Evolutionary conservation across 1,140 invertebrate genomes (phyloP).

Genomic region (Papilio glaucus): DNA sequence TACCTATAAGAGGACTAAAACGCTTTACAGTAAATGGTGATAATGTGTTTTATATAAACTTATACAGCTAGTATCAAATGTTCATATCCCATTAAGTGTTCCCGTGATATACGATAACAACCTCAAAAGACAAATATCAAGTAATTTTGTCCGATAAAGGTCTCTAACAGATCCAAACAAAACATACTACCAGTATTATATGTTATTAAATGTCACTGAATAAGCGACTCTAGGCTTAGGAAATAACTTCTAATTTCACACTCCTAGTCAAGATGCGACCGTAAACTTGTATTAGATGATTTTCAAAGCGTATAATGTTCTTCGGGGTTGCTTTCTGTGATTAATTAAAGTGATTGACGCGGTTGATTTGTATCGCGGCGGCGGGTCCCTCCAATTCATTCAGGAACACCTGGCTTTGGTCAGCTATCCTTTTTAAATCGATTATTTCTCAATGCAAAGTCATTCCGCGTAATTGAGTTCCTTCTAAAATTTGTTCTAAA

Average conservation of each 20-base stretch:
- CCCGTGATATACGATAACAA: constrained; percentile 8
- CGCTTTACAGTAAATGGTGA: not conserved
- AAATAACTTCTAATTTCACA: not conserved
- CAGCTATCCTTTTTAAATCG: constrained; percentile 32
- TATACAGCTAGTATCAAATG: constrained; percentile 27
- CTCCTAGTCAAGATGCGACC: not conserved
- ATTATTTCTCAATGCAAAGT: constrained; percentile 33
- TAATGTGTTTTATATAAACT: constrained; percentile 28
- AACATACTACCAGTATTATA: not conserved
- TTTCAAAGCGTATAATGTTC: constrained; percentile 35
- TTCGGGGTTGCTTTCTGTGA: constrained; percentile 21
- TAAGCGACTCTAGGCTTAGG: not conserved
- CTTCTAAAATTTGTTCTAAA: constrained; percentile 22
- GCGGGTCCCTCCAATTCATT: constrained; percentile 35
- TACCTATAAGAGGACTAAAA: not conserved
- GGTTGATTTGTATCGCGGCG: constrained; percentile 27
- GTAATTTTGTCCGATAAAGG: constrained; percentile 31
- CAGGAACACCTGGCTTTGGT: constrained; percentile 30
- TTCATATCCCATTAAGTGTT: constrained; percentile 25
- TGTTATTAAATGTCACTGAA: not conserved
- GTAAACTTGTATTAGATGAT: constrained; percentile 26
- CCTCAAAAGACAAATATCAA: constrained; percentile 26
- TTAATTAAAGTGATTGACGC: constrained; percentile 37
- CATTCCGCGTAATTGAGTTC: constrained; percentile 29
- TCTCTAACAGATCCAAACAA: constrained; percentile 9